A percentile compares a stretch with the other conserved stretches of the same genome.
Evolutionary conservation across 2,113 vertebrate genomes (phyloP).

Genomic region (Sus scrofa): DNA sequence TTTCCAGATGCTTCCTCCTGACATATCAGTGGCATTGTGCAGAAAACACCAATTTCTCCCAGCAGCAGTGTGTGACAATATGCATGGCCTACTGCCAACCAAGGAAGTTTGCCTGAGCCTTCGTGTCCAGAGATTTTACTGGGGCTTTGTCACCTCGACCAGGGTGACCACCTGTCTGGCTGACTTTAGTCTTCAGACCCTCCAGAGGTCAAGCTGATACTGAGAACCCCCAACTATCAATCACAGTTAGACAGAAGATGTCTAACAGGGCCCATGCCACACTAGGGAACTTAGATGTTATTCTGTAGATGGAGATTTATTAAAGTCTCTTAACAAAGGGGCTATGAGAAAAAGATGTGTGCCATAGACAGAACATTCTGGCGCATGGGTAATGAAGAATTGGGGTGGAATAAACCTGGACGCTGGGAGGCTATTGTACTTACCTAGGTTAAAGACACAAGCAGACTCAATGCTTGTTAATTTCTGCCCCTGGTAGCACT

Average conservation of each 20-base stretch:
- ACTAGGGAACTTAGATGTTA: neutral
- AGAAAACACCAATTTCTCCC: neutral
- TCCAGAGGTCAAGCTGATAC: neutral
- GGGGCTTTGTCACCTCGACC: neutral
- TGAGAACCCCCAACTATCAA: neutral
- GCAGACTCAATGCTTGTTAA: neutral
- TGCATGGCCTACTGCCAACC: neutral
- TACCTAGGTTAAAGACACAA: neutral
- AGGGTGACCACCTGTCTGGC: neutral
- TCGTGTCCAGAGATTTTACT: neutral
- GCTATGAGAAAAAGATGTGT: neutral
- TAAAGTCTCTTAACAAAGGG: neutral
- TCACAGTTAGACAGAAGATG: neutral
- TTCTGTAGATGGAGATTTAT: neutral
- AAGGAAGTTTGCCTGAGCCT: neutral
- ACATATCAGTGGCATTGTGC: no score
- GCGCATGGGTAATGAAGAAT: neutral
- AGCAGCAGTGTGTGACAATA: neutral
- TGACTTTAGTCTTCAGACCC: neutral
- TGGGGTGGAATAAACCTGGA: neutral
- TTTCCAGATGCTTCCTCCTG: neutral
- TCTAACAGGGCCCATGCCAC: neutral
- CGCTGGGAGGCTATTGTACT: neutral
- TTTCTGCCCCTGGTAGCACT: neutral
- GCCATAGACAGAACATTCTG: neutral